phyloP scores from a whole-genome alignment of 2,797 vertebrate species.

The Tadarida brasiliensis region DNA sequence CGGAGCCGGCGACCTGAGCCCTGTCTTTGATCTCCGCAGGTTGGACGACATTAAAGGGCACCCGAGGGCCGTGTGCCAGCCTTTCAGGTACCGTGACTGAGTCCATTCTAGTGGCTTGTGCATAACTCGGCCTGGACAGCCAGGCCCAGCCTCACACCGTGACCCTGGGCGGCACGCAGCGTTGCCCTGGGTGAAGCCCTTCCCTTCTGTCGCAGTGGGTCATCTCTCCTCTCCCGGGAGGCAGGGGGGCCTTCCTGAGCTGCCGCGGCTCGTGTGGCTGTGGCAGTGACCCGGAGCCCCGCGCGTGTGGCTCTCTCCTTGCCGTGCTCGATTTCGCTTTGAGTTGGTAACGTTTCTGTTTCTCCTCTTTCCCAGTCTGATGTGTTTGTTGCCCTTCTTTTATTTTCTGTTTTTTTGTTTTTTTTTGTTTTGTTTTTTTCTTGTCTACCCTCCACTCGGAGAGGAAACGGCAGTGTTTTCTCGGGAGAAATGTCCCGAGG shows the following conservation, averaged over 20 bases:
- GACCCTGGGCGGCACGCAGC: neutral
- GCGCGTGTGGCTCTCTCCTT: neutral
- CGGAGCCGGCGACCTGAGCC: neutral
- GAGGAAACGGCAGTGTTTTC: neutral
- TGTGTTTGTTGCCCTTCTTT: neutral
- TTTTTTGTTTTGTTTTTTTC: neutral
- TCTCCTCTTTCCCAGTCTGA: neutral
- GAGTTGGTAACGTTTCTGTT: neutral
- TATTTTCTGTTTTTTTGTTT: neutral
- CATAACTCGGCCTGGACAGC: neutral
- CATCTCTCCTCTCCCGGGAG: too few relatives aligned
- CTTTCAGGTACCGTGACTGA: constrained; percentile 90
- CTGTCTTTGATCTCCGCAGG: constrained; percentile 86
- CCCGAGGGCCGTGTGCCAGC: constrained; percentile 90
- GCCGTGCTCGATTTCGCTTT: neutral
- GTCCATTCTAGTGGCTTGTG: neutral
- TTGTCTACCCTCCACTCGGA: neutral
- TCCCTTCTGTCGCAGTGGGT: neutral
- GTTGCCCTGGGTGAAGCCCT: neutral
- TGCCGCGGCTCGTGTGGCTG: neutral
- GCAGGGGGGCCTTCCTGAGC: too few relatives aligned
- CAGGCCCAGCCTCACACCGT: neutral
- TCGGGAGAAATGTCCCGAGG: neutral
- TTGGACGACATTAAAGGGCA: constrained; percentile 92
- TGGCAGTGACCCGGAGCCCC: rapidly evolving